These are phyloP conservation scores for Nibea albiflora DNA, from an alignment of 2,113 vertebrate species.

Conservation along the genomic window DNA sequence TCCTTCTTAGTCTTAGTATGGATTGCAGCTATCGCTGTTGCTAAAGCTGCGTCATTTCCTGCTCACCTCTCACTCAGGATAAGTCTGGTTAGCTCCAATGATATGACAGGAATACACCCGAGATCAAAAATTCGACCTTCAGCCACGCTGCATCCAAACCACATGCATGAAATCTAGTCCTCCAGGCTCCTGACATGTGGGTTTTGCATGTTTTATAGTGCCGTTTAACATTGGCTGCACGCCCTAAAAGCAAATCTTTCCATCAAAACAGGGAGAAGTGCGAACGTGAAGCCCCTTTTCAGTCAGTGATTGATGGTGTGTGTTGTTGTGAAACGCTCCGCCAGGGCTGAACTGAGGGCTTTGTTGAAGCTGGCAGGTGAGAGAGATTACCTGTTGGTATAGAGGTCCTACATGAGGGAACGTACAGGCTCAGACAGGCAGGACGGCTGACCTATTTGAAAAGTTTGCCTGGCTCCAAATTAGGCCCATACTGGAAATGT, in stretches of 20 bases:
- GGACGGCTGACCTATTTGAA: constrained; percentile 36
- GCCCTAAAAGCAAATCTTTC: constrained; percentile 61
- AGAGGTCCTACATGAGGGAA: constrained; percentile 53
- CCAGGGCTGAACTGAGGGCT: constrained; percentile 50
- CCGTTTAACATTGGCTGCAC: constrained; percentile 39
- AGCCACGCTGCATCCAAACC: neutral
- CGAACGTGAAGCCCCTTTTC: constrained; percentile 54
- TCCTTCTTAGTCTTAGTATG: constrained; percentile 28
- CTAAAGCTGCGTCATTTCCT: constrained; percentile 19
- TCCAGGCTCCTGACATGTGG: constrained; percentile 12
- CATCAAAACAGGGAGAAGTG: constrained; percentile 45
- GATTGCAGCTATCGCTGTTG: constrained; percentile 14
- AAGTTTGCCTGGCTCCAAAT: constrained; percentile 25
- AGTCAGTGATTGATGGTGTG: constrained; percentile 66
- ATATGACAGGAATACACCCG: constrained; percentile 5
- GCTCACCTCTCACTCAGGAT: neutral
- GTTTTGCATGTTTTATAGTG: constrained; percentile 37
- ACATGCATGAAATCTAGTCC: neutral
- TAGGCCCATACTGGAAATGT: constrained; percentile 22
- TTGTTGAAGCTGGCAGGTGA: constrained; percentile 69
- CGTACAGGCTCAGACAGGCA: constrained; percentile 72
- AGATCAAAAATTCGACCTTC: neutral
- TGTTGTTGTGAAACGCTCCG: constrained; percentile 70
- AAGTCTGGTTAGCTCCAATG: neutral
- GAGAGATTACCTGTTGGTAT: constrained; percentile 71